Evolutionary conservation across 2,797 vertebrate genomes (phyloP), one percentile per base, ranked within the genome.

Genomic region (Artibeus lituratus): DNA sequence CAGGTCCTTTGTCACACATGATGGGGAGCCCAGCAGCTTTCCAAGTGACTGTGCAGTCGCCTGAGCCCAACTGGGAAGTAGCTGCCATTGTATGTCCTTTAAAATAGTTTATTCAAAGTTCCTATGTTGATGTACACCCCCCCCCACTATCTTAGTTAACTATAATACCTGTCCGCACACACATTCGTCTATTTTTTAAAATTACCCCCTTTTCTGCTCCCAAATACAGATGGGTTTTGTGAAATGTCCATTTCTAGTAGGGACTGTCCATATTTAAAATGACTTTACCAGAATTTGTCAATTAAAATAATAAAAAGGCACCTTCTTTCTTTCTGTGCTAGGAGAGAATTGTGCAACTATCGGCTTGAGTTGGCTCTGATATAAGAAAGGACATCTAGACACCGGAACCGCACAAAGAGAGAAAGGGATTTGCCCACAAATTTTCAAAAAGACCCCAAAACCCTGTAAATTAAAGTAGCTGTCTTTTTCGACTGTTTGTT

Each of bases 401-500:
- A 85, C 8, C 26, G 67, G 81, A 94, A 92, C 57, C 94, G 83
- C 29, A 95, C 57, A 95, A 76, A 96, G 90, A 77, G 76, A 94
- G 90, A 93, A 96, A 96, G 39, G 94, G 86, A 91, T 94, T 96
- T 95, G 95, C 90, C 94, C 94, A 82, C 39, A 94, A 92, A 94
- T 83, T 26, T 87, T 83, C 94, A 87, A 95, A 95, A 96, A 93
- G 84, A 90, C n/a, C n/a, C n/a, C 0, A 96, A 93, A 87, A 90
- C 57, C 24, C 24, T 0, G 10, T 96, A 97, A 97, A 95, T 96
- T 95, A 95, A 96, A 97, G 91, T 80, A 67, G 81, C 97, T 94
- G 95, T 96, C 96, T 95, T 96, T 90, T 96, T 95, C 95, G 94
- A 94, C 94, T 96, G 80, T 97, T 97, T 96, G 93, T 93, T 94